phyloP scores from a whole-genome alignment of 2,888 invertebrate genomes.

The Siphlonurus alternatus region DNA sequence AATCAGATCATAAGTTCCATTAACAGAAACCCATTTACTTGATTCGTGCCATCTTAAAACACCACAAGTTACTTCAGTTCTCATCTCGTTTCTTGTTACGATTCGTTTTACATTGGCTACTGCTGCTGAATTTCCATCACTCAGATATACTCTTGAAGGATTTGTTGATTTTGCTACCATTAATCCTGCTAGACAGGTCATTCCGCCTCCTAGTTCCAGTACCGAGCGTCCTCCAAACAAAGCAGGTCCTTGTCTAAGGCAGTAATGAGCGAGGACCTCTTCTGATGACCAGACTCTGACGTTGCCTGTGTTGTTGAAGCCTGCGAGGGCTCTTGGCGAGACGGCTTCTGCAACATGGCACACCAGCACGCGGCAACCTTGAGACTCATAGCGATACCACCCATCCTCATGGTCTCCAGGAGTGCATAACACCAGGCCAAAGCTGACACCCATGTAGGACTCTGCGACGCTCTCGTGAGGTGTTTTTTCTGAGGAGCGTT shows the following conservation, averaged over 20 bases:
- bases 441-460: background rate
- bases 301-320: slow-evolving; percentile 70
- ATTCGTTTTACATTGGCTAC: slow-evolving; percentile 53
- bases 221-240: slow-evolving; percentile 51
- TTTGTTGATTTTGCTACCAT: slow-evolving; percentile 48
- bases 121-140: slow-evolving; percentile 62
- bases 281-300: slow-evolving; percentile 68
- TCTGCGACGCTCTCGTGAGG: background rate
- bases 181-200: slow-evolving; percentile 66
- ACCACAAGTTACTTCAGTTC: slow-evolving; percentile 28
- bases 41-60: slow-evolving; percentile 22
- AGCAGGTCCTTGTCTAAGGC: slow-evolving; percentile 20
- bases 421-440: background rate
- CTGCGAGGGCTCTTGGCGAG: slow-evolving; percentile 38
- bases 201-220: slow-evolving; percentile 67
- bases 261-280: slow-evolving; percentile 51
- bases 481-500: slow-evolving; percentile 7
- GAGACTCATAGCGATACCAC: background rate
- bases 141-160: slow-evolving; percentile 45
- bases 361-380: background rate
- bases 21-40: slow-evolving; percentile 12
- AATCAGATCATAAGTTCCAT: slow-evolving; percentile 45
- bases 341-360: background rate
- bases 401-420: background rate
- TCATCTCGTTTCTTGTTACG: slow-evolving; percentile 43